These are phyloP conservation scores for Pterobdella sp. DNA, from an alignment of 2,888 invertebrate species.

Conservation along the genomic window DNA sequence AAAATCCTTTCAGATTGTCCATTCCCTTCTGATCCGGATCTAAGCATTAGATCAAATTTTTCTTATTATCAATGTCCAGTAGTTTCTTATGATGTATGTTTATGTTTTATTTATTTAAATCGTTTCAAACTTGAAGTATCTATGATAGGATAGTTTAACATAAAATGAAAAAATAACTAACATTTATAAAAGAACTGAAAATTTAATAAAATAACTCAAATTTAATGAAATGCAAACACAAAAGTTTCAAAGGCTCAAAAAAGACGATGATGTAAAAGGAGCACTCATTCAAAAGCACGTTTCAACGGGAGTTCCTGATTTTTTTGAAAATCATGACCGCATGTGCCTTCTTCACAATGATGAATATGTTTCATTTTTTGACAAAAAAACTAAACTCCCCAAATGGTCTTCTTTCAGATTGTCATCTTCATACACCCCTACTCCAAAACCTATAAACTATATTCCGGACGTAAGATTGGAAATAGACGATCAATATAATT, in stretches of 20 bases:
- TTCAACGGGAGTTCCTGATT: constrained; percentile 40
- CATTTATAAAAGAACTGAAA: no score
- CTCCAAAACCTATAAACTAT: constrained; percentile 19
- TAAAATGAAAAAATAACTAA: neutral
- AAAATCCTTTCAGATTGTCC: constrained; percentile 9
- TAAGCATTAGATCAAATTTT: constrained; percentile 31
- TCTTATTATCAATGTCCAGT: constrained; percentile 24
- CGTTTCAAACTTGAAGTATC: no score
- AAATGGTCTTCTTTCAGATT: constrained; percentile 40
- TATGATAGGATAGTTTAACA: no score
- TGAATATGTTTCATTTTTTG: constrained; percentile 39
- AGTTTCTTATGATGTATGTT: constrained; percentile 13
- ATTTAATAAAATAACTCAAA: no score
- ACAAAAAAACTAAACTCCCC: constrained; percentile 35
- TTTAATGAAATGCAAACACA: neutral
- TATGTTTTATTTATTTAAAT: neutral
- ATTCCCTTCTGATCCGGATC: constrained; percentile 32
- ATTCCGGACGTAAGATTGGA: constrained; percentile 33
- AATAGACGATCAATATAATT: constrained; percentile 18
- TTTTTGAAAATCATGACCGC: neutral
- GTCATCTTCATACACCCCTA: neutral
- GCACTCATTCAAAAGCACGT: constrained; percentile 30
- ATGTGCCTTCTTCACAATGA: constrained; percentile 39
- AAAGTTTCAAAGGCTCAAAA: constrained; percentile 32
- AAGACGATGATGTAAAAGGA: neutral